Evolutionary conservation across 2,797 vertebrate species (phyloP).

Genomic region (Lagothrix lagotricha): DNA sequence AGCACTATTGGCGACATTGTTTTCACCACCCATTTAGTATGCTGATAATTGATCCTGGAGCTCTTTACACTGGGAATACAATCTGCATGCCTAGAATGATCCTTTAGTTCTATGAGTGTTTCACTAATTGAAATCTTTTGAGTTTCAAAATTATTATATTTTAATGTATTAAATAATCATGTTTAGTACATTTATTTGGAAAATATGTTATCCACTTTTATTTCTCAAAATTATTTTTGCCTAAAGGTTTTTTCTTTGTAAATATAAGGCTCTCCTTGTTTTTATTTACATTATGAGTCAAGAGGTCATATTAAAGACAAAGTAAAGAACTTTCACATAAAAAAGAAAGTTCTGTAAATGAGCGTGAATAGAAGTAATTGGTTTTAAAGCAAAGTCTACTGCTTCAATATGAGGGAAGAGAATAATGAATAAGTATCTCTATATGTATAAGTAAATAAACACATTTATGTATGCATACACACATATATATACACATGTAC

Average conservation of each 20-base stretch:
- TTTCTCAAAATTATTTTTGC: not conserved
- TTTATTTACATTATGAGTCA: not conserved
- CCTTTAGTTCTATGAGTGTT: not conserved
- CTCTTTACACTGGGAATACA: not conserved
- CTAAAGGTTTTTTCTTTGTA: not conserved
- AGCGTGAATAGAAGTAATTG: not conserved
- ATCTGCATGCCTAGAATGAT: not conserved
- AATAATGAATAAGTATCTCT: not conserved
- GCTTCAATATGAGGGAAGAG: not conserved
- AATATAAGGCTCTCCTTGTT: not conserved
- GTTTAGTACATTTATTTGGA: not conserved
- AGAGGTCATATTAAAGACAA: not conserved
- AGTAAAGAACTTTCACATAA: not conserved
- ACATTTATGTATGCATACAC: not conserved
- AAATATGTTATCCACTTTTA: not conserved
- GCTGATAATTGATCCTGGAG: not conserved
- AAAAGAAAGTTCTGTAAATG: not conserved
- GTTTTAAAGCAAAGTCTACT: not conserved
- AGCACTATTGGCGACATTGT: not conserved
- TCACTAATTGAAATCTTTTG: not conserved
- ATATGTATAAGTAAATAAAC: not conserved
- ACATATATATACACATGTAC: not conserved
- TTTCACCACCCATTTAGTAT: not conserved
- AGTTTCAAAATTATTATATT: not conserved
- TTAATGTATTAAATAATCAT: not conserved